These are phyloP conservation scores for Erithacus rubecula DNA, from an alignment of 2,797 vertebrate species.

Conservation along the genomic window DNA sequence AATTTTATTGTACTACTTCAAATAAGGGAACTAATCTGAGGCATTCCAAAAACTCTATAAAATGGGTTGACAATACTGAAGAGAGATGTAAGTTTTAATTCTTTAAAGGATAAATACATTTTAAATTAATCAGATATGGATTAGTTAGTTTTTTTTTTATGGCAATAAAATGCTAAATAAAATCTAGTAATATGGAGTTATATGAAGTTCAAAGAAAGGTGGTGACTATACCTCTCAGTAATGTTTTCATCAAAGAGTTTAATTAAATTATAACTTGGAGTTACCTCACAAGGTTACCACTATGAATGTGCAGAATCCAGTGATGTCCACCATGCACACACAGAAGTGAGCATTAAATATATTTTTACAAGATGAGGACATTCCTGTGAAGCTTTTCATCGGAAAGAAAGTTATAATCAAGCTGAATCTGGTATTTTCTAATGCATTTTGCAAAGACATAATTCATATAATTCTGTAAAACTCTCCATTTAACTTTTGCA, in stretches of 20 bases:
- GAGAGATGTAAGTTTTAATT: background rate
- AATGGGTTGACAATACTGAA: background rate
- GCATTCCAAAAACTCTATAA: background rate
- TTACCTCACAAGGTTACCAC: background rate
- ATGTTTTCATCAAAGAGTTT: background rate
- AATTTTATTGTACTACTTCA: background rate
- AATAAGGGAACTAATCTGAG: background rate
- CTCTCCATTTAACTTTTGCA: background rate
- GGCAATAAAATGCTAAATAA: background rate
- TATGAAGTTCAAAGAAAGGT: background rate
- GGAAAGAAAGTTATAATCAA: background rate
- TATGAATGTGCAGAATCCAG: background rate
- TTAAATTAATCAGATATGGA: background rate
- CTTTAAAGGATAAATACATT: background rate
- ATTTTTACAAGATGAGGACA: background rate
- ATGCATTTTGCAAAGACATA: background rate
- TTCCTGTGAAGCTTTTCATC: background rate
- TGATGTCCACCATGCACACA: background rate
- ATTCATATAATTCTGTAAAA: background rate
- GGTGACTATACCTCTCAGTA: background rate
- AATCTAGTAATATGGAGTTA: background rate
- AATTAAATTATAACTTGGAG: background rate
- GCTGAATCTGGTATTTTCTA: background rate
- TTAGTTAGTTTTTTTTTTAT: background rate
- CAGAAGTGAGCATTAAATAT: background rate